Conservation (phyloP, 2,888 invertebrate species). For the Podotricha telesiphe region DNA sequence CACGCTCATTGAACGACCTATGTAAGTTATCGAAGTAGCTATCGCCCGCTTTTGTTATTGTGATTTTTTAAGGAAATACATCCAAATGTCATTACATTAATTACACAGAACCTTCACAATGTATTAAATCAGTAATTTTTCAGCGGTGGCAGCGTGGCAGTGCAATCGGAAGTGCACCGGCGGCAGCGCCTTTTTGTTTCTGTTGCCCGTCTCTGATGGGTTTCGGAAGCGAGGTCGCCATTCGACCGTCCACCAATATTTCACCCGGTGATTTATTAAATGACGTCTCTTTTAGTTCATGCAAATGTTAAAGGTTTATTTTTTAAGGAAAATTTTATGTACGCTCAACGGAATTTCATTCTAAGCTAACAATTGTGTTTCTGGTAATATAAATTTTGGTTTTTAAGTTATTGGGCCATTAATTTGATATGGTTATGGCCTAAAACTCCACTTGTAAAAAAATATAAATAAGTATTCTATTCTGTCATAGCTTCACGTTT, state of each 20-base stretch:
- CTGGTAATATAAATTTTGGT: too few species aligned
- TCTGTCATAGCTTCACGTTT: too few species aligned
- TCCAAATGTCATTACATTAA: constrained; percentile 23
- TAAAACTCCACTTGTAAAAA: too few species aligned
- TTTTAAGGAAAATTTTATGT: constrained; percentile 21
- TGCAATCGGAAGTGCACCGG: constrained; percentile 79
- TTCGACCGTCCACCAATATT: constrained; percentile 74
- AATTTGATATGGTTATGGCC: too few species aligned
- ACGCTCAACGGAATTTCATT: constrained; percentile 9
- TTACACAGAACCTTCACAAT: constrained; percentile 56
- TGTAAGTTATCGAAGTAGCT: background rate
- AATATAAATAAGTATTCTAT: too few species aligned
- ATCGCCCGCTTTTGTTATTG: background rate
- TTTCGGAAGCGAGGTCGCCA: constrained; percentile 79
- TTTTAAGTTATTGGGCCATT: too few species aligned
- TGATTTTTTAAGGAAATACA: constrained; percentile 14
- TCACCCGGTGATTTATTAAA: constrained; percentile 71
- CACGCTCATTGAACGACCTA: background rate
- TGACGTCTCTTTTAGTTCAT: constrained; percentile 51
- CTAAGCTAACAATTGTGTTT: background rate
- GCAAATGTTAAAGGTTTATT: constrained; percentile 35
- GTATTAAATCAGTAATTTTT: constrained; percentile 78
- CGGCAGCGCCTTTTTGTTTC: constrained; percentile 78
- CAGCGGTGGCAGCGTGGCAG: constrained; percentile 65
- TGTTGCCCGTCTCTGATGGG: constrained; percentile 68